Conservation (phyloP, 2,888 invertebrate species). For the Formica aserva region DNA sequence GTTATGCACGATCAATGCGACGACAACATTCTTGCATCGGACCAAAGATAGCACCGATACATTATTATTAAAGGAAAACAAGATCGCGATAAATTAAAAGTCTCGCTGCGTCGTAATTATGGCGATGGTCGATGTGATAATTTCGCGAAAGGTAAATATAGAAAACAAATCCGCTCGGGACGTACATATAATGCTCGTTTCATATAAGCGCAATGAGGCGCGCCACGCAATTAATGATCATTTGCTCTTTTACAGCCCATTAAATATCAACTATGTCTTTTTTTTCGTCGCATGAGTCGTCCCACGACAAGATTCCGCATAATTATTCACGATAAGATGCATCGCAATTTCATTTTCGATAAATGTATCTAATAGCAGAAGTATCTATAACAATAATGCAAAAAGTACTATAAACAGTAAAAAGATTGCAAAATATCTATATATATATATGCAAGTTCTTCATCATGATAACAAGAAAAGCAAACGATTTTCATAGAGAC, state of each 20-base stretch:
- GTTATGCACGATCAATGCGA: conserved; percentile 46
- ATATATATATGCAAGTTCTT: neutral
- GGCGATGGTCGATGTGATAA: conserved; percentile 59
- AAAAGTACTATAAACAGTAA: neutral
- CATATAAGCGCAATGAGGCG: conserved; percentile 59
- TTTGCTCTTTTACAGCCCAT: conserved; percentile 70
- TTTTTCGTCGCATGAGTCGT: conserved; percentile 33
- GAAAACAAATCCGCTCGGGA: conserved; percentile 46
- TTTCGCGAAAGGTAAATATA: conserved; percentile 57
- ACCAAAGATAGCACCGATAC: conserved; percentile 52
- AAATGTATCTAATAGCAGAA: neutral
- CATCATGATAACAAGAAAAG: neutral
- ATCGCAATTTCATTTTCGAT: conserved; percentile 26
- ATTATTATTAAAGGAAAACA: conserved; percentile 49
- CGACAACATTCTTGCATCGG: conserved; percentile 50
- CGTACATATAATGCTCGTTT: conserved; percentile 57
- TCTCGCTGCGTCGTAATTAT: conserved; percentile 46
- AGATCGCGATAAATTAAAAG: conserved; percentile 58
- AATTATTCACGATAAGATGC: conserved; percentile 49
- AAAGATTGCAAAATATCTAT: neutral
- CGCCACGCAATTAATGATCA: conserved; percentile 68
- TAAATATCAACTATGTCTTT: conserved; percentile 68
- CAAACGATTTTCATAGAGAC: neutral
- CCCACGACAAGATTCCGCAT: conserved; percentile 42
- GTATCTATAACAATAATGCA: neutral